Conservation (phyloP, 2,888 invertebrate genomes). For the Drosophila cognata region DNA sequence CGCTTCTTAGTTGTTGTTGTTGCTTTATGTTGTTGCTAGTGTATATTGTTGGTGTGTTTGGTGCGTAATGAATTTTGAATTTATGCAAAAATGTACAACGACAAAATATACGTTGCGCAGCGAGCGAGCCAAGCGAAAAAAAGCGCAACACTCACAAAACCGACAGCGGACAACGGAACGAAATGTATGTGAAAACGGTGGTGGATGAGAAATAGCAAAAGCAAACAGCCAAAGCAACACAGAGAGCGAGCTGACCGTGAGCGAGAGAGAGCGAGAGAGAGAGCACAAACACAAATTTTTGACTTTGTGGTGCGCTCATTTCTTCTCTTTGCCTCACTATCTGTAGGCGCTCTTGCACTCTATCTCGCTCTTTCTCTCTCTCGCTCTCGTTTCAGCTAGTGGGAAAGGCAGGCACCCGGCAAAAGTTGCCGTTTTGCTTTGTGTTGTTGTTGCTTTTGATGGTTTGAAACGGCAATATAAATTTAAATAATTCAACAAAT, state of each 20-base stretch:
- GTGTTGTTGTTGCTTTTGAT: conserved; percentile 23
- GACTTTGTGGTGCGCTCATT: conserved; percentile 25
- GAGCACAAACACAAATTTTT: conserved; percentile 36
- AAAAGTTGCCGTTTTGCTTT: conserved; percentile 30
- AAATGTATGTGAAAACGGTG: conserved; percentile 48
- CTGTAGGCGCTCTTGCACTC: conserved; percentile 2
- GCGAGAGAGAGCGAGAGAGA: conserved; percentile 8
- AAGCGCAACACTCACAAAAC: conserved; percentile 58
- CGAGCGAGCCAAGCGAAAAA: conserved; percentile 64
- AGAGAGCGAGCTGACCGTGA: conserved; percentile 22
- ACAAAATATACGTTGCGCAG: conserved; percentile 67
- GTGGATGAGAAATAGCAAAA: conserved; percentile 50
- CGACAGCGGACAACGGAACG: conserved; percentile 59
- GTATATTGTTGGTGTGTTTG: conserved; percentile 26
- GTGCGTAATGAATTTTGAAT: conserved; percentile 54
- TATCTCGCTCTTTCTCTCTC: conserved; percentile 8
- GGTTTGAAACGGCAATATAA: conserved; percentile 40
- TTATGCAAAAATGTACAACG: conserved; percentile 63
- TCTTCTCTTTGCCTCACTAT: conserved; percentile 10
- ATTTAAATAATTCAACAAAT: conserved; percentile 61
- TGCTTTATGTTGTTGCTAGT: conserved; percentile 22
- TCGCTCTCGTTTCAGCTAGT: conserved; percentile 1
- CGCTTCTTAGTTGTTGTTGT: conserved; percentile 28
- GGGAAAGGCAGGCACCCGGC: conserved; percentile 43
- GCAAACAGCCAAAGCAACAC: conserved; percentile 28